phyloP scores from a whole-genome alignment of 2,113 vertebrate species.

The Ceyx margarethae region DNA sequence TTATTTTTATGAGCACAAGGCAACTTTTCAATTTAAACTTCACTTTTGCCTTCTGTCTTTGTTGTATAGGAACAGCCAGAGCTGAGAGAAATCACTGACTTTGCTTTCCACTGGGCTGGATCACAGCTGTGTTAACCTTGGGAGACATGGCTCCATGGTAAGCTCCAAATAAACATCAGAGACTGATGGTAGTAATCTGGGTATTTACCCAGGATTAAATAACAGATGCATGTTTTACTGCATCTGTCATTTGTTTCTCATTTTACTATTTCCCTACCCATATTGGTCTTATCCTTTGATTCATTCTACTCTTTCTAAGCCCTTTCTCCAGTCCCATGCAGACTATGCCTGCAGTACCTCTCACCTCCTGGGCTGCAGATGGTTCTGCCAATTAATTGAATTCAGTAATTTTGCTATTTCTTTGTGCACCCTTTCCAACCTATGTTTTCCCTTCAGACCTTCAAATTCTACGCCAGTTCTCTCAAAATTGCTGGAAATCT shows the following conservation, averaged over 20 bases:
- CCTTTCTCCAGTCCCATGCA: neutral
- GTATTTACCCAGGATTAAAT: conserved; percentile 33
- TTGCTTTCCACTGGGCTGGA: neutral
- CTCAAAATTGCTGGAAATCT: neutral
- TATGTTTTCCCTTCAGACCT: neutral
- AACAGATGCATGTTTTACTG: neutral
- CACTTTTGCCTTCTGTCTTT: neutral
- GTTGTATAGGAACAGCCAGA: neutral
- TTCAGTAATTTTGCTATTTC: neutral
- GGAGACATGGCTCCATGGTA: neutral
- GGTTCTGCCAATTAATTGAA: neutral
- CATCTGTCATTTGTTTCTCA: neutral
- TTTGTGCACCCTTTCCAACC: neutral
- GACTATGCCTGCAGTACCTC: neutral
- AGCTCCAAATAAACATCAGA: conserved; percentile 1
- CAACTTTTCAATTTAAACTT: neutral
- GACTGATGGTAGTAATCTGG: neutral
- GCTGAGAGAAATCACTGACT: neutral
- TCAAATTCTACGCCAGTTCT: neutral
- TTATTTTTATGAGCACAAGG: neutral
- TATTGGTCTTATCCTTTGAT: neutral
- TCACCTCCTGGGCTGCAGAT: neutral
- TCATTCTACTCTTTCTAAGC: neutral
- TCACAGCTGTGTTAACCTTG: neutral
- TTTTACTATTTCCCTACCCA: neutral